Evolutionary conservation across 2,888 invertebrate genomes (phyloP).

Genomic region (Hermaeophaga mercurialis): DNA sequence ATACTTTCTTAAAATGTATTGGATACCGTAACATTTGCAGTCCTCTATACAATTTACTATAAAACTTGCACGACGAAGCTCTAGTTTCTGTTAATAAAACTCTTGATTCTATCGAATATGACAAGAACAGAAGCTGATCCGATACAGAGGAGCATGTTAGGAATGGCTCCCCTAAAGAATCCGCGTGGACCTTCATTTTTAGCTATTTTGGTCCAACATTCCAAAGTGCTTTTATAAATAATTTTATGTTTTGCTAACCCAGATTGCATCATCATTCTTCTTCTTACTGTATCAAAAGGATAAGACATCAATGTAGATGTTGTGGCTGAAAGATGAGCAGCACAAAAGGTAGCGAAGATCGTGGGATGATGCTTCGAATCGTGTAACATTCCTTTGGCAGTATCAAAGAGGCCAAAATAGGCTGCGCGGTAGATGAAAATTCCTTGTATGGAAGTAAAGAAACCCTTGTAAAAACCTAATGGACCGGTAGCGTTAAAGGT

Average conservation of each 20-base stretch:
- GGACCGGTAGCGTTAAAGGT: too few relatives aligned
- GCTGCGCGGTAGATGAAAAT: too few relatives aligned
- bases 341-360: too few relatives aligned
- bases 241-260: slow-evolving; percentile 67
- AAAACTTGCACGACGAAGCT: too few relatives aligned
- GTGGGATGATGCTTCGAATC: too few relatives aligned
- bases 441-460: too few relatives aligned
- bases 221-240: slow-evolving; percentile 72
- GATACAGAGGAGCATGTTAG: slow-evolving; percentile 67
- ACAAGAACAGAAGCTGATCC: slow-evolving; percentile 73
- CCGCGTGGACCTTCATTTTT: slow-evolving; percentile 72
- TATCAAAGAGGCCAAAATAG: too few relatives aligned
- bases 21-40: too few relatives aligned
- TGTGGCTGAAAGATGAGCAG: slow-evolving; percentile 68
- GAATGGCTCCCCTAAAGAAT: slow-evolving; percentile 75
- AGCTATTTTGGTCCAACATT: slow-evolving; percentile 72
- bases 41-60: too few relatives aligned
- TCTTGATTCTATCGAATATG: slow-evolving; percentile 74
- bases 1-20: too few relatives aligned
- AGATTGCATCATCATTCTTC: slow-evolving; percentile 85
- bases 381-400: slow-evolving; percentile 48
- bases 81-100: too few relatives aligned
- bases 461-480: too few relatives aligned
- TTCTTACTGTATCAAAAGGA: slow-evolving; percentile 76
- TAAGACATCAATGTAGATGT: slow-evolving; percentile 76